phyloP scores from a whole-genome alignment of 2,797 vertebrate species.

The Orientallactaga sibirica region DNA sequence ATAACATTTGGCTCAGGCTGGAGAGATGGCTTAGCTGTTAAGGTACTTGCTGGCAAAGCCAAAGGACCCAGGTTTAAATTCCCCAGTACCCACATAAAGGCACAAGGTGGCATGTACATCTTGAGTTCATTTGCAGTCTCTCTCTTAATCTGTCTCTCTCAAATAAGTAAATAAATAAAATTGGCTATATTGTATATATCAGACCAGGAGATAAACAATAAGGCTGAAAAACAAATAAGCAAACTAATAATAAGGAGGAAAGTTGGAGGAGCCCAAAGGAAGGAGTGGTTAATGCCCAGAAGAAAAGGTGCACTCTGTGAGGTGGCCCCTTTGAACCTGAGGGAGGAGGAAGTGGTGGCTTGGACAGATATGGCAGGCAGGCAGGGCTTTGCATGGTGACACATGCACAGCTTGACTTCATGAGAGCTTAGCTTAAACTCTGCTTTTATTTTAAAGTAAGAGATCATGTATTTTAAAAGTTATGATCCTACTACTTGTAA shows the following conservation, averaged over 20 bases:
- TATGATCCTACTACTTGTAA: not conserved
- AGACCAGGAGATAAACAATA: not conserved
- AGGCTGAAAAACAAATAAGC: not conserved
- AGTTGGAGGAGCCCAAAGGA: not conserved
- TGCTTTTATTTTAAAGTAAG: constrained; percentile 24
- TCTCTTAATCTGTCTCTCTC: no score
- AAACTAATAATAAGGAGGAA: not conserved
- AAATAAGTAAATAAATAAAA: no score
- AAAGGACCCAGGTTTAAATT: no score
- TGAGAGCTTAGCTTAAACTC: not conserved
- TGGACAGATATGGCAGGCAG: not conserved
- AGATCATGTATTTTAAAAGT: not conserved
- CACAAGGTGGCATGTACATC: no score
- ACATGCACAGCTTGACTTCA: not conserved
- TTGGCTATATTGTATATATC: not conserved
- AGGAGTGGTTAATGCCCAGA: not conserved
- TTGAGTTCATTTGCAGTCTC: no score
- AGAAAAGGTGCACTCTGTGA: not conserved
- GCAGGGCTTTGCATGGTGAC: not conserved
- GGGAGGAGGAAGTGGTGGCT: not conserved
- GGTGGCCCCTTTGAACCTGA: fast-evolving
- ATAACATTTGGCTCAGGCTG: not conserved
- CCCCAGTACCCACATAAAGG: no score
- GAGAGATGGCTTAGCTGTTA: no score
- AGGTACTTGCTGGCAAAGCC: no score